phyloP scores from a whole-genome alignment of 2,113 vertebrate genomes.

The Neogobius melanostomus region DNA sequence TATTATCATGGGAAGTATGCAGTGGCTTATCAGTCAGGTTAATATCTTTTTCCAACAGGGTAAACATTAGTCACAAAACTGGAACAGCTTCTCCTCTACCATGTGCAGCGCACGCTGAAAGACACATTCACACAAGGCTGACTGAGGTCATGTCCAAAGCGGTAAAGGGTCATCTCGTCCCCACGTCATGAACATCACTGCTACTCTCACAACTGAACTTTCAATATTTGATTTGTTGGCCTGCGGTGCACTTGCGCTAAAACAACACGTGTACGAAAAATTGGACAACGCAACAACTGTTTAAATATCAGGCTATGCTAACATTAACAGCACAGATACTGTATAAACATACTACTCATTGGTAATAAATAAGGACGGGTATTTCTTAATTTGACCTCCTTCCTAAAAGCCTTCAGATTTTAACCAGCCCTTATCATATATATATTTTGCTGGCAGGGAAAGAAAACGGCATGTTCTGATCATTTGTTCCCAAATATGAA shows the following conservation, averaged over 20 bases:
- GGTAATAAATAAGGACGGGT: no score
- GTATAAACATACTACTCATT: no score
- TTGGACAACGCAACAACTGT: neutral
- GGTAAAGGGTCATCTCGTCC: conserved; percentile 20
- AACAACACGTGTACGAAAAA: no score
- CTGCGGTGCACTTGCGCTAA: no score
- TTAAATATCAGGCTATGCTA: neutral
- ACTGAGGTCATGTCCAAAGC: conserved; percentile 34
- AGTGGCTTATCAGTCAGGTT: conserved; percentile 62
- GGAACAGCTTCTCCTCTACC: conserved; percentile 53
- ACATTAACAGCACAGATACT: no score
- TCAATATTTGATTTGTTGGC: no score
- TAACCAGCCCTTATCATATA: no score
- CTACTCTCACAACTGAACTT: neutral
- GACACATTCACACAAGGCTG: conserved; percentile 9
- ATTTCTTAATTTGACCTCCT: no score
- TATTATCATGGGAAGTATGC: conserved; percentile 53
- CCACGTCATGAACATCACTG: conserved; percentile 4
- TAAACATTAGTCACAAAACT: conserved; percentile 59
- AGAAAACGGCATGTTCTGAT: no score
- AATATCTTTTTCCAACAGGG: conserved; percentile 51
- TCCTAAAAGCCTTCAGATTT: no score
- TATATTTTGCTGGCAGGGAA: no score
- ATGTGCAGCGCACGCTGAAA: conserved; percentile 33
- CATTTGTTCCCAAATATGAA: neutral